Evolutionary conservation across 2,888 invertebrate species (phyloP), one percentile per base, ranked within the genome.

Genomic region (Epinotia nisella): DNA sequence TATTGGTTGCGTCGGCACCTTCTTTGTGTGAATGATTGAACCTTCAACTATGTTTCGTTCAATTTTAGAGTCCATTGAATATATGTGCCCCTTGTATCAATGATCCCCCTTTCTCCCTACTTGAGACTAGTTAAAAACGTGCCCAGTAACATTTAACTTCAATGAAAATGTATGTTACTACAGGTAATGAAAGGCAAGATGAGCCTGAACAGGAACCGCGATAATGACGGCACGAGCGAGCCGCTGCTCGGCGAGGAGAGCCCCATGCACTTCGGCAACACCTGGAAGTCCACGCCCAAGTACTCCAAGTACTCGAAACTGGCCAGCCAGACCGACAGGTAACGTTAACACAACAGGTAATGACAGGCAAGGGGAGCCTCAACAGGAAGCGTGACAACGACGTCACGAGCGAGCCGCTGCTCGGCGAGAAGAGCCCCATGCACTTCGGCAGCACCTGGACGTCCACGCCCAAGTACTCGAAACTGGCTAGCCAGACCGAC

Each of bases 131-230:
- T 35, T 35, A 9, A 35, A 35, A 35, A 35, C 35, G 7, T 35
- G 1, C 9, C 7, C 35, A 35, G 9, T 9, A 35, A 9, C 7
- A 35, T 35, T 35, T 9, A 7, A 35, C 41, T 13, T 41, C 7
- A 41, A 15, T 4, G 3, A 15, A 15, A 45, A 45, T 15, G 13
- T 45, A 45, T 15, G 15, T 45, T 45, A 21, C 35, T 9, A 11
- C 89, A 97, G 97, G 94, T 95, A 85, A 98, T 98, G 97, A 98
- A 98, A 95, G 97, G 97, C 87, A 98, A 97, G 91, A 97, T 98
- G 96, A 97, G 96, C 90, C 94, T 97, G 84, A 97, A 96, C 83
- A 95, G 97, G 86, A 96, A 95, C 83, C 95, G 96, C 82, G 98
- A 98, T 88, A 96, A 96, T 82, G 97, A 98, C 86, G 96, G 96